These are phyloP conservation scores for Choreutis nemorana DNA, from an alignment of 2,888 invertebrate genomes.

Conservation along the genomic window DNA sequence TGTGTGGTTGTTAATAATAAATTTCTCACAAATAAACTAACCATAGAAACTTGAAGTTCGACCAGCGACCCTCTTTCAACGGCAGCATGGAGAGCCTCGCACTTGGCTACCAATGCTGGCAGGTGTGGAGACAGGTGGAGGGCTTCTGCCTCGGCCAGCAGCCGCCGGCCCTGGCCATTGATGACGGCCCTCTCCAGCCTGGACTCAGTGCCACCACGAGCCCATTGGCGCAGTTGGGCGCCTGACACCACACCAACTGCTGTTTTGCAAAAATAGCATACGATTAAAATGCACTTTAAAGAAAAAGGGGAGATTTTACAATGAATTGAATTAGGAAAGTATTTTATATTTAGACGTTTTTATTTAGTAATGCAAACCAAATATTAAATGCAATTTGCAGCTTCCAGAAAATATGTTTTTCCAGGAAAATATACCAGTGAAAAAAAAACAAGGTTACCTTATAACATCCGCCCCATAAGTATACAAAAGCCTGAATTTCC, in stretches of 20 bases:
- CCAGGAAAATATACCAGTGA: too few relatives aligned
- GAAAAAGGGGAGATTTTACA: too few relatives aligned
- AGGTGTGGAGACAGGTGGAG: constrained; percentile 33
- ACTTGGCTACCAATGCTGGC: constrained; percentile 77
- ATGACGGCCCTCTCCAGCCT: constrained; percentile 55
- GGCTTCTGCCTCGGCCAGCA: constrained; percentile 37
- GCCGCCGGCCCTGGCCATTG: constrained; percentile 47
- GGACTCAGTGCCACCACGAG: constrained; percentile 35
- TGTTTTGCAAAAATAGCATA: constrained; percentile 12
- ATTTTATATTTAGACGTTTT: too few relatives aligned
- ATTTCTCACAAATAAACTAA: too few relatives aligned
- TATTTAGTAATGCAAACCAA: too few relatives aligned
- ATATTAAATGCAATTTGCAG: too few relatives aligned
- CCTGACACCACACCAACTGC: constrained; percentile 38
- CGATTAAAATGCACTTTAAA: not conserved
- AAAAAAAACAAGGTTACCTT: too few relatives aligned
- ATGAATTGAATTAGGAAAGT: too few relatives aligned
- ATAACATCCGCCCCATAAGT: too few relatives aligned
- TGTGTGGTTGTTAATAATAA: too few relatives aligned
- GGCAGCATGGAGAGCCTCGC: constrained; percentile 78
- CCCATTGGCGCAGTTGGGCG: constrained; percentile 46
- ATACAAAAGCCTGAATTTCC: too few relatives aligned
- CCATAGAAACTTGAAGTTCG: constrained; percentile 66
- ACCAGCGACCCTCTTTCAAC: constrained; percentile 76
- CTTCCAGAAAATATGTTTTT: too few relatives aligned